Base-by-base conservation (phyloP, 64 coral and sea anemone species). In the Trachythela sp. region DNA sequence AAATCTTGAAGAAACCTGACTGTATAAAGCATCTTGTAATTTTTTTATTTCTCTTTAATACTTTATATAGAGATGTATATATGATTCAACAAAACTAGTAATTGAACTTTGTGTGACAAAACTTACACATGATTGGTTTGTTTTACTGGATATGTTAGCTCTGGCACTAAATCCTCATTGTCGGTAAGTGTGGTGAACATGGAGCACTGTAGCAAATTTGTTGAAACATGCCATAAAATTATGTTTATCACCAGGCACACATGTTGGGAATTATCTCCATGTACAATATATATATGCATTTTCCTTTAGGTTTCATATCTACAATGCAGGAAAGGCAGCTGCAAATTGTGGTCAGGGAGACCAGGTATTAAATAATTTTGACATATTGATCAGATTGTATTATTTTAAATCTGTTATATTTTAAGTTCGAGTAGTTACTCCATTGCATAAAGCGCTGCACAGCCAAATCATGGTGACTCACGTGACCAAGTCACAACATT, bases 101-200 rank as follows among this genome's bases (percentile, higher is more conserved):
- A 92, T 99, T 22, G 93, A 99, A 91, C 87, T 99, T 29, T 99
- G 93, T 90, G 91, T 99, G 41, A 88, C 91, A 50, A 99, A 99
- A 76, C 84, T 99, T 37, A 86, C 91, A 0, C 96, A 99, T 40
- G 96, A 99, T 84, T 99, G 96, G 96, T 99, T 95, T 89, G 91
- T 93, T 93, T 83, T 99, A 37, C 89, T 99, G n/a, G 96, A 99
- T 48, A 35, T 99, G 68, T 80, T 99, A 15, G 91, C 93, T 77
- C 72, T 99, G 70, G 93, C 88, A 31, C 94, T 99, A 70, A 99
- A 93, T 87, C 96, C 96, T 56, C 80, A 93, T 64, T 99, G 93
- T 83, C 92, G 96, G 96, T 99, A 84, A 24, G n/a, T 64, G 0
- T 35, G 9, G 10, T 64, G 11, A 45, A 45, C 10, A 27, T 85